Percentiles rank a stretch among this genome's conserved stretches.
Evolutionary conservation across 2,888 invertebrate species (phyloP).

Genomic region (Ametastegia equiseti): DNA sequence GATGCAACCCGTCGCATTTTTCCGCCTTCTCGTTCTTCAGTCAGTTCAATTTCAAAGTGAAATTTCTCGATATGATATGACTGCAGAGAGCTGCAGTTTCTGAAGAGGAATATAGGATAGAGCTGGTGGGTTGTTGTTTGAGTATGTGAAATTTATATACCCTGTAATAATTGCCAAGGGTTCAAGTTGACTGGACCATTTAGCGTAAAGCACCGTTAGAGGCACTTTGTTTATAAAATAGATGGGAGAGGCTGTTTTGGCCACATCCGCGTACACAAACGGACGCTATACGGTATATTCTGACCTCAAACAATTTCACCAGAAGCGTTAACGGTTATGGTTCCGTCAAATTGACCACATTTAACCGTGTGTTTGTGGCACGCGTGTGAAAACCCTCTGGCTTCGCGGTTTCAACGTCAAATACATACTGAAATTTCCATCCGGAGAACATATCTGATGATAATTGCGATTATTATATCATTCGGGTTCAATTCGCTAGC

Average conservation of each 20-base stretch:
- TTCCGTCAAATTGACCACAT: slow-evolving; percentile 45
- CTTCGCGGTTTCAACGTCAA: neutral
- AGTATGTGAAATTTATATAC: neutral
- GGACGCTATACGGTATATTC: neutral
- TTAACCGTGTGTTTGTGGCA: slow-evolving; percentile 15
- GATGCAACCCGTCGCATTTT: slow-evolving; percentile 4
- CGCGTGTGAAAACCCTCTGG: neutral
- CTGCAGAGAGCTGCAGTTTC: neutral
- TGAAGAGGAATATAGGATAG: too few relatives aligned
- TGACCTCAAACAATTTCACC: slow-evolving; percentile 40
- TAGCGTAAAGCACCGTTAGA: neutral
- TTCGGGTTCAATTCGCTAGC: too few relatives aligned
- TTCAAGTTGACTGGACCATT: neutral
- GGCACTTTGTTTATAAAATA: slow-evolving; percentile 5
- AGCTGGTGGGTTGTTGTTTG: too few relatives aligned
- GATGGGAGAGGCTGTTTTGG: neutral
- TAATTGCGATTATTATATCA: too few relatives aligned
- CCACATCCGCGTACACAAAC: neutral
- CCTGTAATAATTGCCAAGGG: neutral
- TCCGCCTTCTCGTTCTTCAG: neutral
- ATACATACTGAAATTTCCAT: neutral
- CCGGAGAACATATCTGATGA: neutral
- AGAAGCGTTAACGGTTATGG: slow-evolving; percentile 32
- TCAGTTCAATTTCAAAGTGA: slow-evolving; percentile 14
- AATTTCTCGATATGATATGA: neutral